A percentile compares a stretch with the other conserved stretches of the same genome.
These are phyloP conservation scores for Eulemur rufifrons DNA, from an alignment of 2,113 vertebrate species.

Conservation along the genomic window DNA sequence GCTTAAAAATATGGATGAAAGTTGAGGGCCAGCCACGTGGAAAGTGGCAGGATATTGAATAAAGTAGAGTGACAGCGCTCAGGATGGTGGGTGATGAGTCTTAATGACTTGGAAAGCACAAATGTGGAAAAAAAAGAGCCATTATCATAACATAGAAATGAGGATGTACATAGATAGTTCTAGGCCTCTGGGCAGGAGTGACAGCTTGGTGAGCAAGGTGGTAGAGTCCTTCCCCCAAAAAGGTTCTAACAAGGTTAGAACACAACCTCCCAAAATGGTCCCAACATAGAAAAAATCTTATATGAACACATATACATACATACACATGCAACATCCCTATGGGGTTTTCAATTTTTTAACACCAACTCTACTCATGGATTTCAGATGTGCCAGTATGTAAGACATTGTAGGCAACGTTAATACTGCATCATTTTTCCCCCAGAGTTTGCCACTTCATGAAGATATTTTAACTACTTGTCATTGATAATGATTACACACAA, in stretches of 20 bases:
- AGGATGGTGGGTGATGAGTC: background rate
- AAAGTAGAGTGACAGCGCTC: background rate
- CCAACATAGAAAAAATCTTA: background rate
- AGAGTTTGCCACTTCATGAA: constrained; percentile 50
- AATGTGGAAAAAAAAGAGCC: background rate
- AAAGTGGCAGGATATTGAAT: background rate
- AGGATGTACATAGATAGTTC: background rate
- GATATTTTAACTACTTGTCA: constrained; percentile 72
- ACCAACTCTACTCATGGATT: background rate
- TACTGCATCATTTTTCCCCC: background rate
- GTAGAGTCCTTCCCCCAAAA: background rate
- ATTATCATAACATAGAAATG: background rate
- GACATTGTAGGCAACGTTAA: background rate
- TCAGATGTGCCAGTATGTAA: background rate
- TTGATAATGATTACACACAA: constrained; percentile 74
- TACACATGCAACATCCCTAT: background rate
- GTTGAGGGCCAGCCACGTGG: background rate
- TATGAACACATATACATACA: background rate
- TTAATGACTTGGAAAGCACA: background rate
- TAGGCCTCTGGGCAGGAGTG: background rate
- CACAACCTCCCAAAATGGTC: background rate
- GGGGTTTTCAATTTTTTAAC: background rate
- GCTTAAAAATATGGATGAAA: background rate
- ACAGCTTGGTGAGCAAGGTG: background rate
- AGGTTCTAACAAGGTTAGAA: background rate